phyloP scores from a whole-genome alignment of 2,113 vertebrate genomes.

The Leptosomus discolor region DNA sequence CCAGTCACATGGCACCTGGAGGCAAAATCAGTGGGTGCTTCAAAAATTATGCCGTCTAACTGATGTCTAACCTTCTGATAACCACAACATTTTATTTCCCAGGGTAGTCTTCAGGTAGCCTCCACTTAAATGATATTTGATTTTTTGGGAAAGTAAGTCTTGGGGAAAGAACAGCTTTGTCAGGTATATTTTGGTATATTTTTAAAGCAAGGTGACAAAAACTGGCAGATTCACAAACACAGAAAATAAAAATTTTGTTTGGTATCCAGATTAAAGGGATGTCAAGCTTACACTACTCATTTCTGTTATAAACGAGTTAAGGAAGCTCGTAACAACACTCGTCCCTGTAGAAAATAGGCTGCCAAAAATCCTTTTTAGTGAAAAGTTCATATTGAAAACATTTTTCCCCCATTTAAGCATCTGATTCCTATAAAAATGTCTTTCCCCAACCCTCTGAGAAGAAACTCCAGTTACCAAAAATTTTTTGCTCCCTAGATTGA shows the following conservation, averaged over 20 bases:
- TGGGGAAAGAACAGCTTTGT: neutral
- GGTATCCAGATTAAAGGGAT: neutral
- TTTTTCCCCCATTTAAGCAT: neutral
- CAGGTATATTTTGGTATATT: neutral
- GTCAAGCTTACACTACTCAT: neutral
- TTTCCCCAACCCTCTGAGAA: neutral
- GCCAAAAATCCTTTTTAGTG: neutral
- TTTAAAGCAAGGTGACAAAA: neutral
- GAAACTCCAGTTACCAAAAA: neutral
- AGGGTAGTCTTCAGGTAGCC: neutral
- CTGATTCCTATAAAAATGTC: neutral
- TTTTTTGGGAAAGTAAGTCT: neutral
- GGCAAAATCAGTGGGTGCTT: neutral
- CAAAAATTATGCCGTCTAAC: neutral
- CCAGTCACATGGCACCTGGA: neutral
- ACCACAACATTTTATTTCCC: neutral
- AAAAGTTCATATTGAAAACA: neutral
- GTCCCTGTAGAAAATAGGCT: neutral
- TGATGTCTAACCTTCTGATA: neutral
- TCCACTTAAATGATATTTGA: fast-evolving
- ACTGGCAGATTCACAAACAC: neutral
- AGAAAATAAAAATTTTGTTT: neutral
- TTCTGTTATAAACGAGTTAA: neutral
- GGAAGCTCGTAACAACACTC: neutral
- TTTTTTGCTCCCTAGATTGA: neutral